A percentile compares a stretch with the other conserved stretches of the same genome.
These are phyloP conservation scores for Drosophila birchii DNA, from an alignment of 2,888 invertebrate species.

Conservation along the genomic window DNA sequence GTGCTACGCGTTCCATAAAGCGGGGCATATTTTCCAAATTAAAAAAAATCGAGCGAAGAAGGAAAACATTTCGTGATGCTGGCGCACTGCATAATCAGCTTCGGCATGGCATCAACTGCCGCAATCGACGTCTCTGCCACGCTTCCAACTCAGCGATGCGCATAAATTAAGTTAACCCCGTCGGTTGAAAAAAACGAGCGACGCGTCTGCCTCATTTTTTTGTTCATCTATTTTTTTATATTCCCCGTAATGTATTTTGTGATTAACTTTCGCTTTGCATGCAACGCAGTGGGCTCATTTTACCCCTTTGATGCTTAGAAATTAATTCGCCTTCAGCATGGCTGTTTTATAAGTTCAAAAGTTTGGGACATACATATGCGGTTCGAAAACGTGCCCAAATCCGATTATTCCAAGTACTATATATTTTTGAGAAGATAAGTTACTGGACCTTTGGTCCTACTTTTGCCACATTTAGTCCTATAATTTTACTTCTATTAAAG, in stretches of 20 bases:
- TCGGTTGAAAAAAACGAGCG: conserved; percentile 52
- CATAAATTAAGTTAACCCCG: conserved; percentile 81
- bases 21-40: conserved; percentile 83
- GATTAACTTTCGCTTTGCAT: conserved; percentile 82
- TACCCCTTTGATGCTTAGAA: conserved; percentile 41
- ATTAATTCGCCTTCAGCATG: not conserved
- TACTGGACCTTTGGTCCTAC: no score
- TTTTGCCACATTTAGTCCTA: not conserved
- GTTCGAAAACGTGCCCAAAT: conserved; percentile 50
- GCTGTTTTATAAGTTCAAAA: not conserved
- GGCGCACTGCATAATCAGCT: conserved; percentile 73
- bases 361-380: conserved; percentile 19
- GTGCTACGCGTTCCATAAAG: conserved; percentile 23
- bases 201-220: conserved; percentile 75
- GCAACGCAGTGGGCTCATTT: conserved; percentile 67
- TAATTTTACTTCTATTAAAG: not conserved
- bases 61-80: conserved; percentile 59
- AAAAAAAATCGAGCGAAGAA: conserved; percentile 66
- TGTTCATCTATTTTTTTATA: conserved; percentile 52
- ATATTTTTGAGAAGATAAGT: no score
- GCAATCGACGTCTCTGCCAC: conserved; percentile 54
- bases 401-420: not conserved
- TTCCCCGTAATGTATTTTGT: conserved; percentile 72
- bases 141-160: conserved; percentile 65
- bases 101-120: conserved; percentile 41